Evolutionary conservation across 2,888 invertebrate genomes (phyloP).

Genomic region (Epistrophella euchroma): DNA sequence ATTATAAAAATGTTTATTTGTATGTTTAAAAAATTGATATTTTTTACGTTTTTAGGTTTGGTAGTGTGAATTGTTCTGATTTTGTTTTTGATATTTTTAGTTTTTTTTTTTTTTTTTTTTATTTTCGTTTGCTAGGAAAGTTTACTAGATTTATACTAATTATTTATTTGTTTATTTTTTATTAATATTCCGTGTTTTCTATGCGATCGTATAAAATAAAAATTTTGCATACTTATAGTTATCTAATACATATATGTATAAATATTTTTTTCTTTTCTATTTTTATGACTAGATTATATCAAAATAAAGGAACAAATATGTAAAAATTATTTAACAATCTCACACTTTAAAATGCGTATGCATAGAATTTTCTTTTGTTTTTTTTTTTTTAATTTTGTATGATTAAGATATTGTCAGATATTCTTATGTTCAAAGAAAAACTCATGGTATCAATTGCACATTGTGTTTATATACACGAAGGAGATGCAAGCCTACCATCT

Average conservation of each 20-base stretch:
- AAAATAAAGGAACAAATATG: slow-evolving; percentile 60
- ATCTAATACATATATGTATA: slow-evolving; percentile 2
- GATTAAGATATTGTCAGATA: neutral
- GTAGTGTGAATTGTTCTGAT: slow-evolving; percentile 14
- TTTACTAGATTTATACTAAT: slow-evolving; percentile 41
- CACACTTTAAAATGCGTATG: slow-evolving; percentile 29
- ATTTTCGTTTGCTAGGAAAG: slow-evolving; percentile 41
- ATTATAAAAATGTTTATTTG: neutral
- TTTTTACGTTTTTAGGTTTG: slow-evolving; percentile 12
- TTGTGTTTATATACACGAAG: too few relatives aligned
- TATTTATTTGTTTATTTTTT: slow-evolving; percentile 16
- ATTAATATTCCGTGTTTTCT: slow-evolving; percentile 20
- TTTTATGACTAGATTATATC: slow-evolving; percentile 59
- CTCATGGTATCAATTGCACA: neutral
- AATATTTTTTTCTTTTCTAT: slow-evolving; percentile 4
- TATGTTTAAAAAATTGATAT: slow-evolving; percentile 2
- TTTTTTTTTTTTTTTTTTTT: neutral
- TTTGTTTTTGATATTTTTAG: slow-evolving; percentile 20
- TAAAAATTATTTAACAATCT: slow-evolving; percentile 41
- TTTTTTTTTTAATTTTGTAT: neutral
- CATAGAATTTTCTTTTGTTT: slow-evolving; percentile 35
- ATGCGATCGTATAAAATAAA: slow-evolving; percentile 63
- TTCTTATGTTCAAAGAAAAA: neutral
- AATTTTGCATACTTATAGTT: slow-evolving; percentile 43
- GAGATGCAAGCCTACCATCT: too few relatives aligned